Percentiles rank a stretch among this genome's conserved stretches.
Conservation (phyloP, 1,140 invertebrate genomes). For the Zaprionus capensis region DNA sequence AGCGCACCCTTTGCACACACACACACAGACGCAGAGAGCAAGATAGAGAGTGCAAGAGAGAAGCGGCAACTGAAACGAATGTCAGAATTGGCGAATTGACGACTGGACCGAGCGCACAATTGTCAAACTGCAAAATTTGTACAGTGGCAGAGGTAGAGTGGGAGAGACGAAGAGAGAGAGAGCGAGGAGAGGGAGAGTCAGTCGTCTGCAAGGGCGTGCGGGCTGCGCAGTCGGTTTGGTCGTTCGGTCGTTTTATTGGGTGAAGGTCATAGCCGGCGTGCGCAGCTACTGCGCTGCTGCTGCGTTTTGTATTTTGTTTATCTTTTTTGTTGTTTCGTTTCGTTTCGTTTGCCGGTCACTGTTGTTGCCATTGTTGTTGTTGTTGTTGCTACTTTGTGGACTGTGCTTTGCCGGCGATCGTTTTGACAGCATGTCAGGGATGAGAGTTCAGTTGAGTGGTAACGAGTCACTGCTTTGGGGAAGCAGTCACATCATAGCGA, state of each 20-base stretch:
- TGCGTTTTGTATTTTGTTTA: slow-evolving; percentile 43
- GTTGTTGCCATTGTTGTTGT: slow-evolving; percentile 16
- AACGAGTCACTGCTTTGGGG: neutral
- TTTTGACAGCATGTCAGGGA: slow-evolving; percentile 14
- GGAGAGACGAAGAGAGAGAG: neutral
- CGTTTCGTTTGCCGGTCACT: slow-evolving; percentile 29
- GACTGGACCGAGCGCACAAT: slow-evolving; percentile 42
- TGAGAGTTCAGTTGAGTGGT: neutral
- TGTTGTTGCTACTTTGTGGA: slow-evolving; percentile 16
- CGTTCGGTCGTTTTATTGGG: slow-evolving; percentile 72
- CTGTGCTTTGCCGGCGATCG: slow-evolving; percentile 16
- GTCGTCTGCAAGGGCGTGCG: neutral
- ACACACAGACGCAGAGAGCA: neutral
- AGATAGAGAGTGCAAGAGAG: slow-evolving; percentile 12
- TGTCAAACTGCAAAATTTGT: slow-evolving; percentile 63
- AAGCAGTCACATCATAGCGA: neutral
- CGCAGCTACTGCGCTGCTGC: slow-evolving; percentile 51
- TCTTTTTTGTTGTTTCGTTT: slow-evolving; percentile 32
- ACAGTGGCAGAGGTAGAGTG: slow-evolving; percentile 4
- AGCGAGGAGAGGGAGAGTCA: neutral
- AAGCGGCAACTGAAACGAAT: neutral
- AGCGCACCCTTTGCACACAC: slow-evolving; percentile 1
- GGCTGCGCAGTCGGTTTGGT: slow-evolving; percentile 38
- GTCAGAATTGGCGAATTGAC: slow-evolving; percentile 16
- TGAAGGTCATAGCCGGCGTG: slow-evolving; percentile 66